Conservation (phyloP, 1,140 invertebrate genomes). For the Cotesia vestalis region DNA sequence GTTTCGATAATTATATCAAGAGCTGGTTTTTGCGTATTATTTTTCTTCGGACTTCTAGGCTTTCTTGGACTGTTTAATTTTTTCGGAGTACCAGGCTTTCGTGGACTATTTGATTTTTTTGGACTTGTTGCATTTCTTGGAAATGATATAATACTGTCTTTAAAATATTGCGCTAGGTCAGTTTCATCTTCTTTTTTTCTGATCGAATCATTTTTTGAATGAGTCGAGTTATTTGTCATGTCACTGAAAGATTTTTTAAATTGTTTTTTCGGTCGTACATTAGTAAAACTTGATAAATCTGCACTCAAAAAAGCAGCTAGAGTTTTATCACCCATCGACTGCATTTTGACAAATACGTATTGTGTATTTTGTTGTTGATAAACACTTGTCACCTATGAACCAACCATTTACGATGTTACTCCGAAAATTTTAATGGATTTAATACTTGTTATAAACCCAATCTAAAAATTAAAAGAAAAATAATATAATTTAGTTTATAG, state of each 20-base stretch:
- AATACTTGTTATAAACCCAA: neutral
- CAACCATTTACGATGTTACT: no score
- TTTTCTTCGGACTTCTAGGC: slow-evolving; percentile 1
- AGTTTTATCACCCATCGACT: slow-evolving; percentile 45
- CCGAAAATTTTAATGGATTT: no score
- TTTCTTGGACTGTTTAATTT: neutral
- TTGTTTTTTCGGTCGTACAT: slow-evolving; percentile 4
- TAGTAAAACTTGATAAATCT: slow-evolving; percentile 28
- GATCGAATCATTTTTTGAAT: slow-evolving; percentile 2
- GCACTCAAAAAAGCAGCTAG: slow-evolving; percentile 39
- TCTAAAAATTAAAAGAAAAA: neutral
- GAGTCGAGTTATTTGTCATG: slow-evolving; percentile 4
- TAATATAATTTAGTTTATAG: neutral
- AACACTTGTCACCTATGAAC: no score
- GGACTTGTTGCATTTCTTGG: neutral
- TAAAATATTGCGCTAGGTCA: slow-evolving; percentile 43
- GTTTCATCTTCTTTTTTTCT: slow-evolving; percentile 25
- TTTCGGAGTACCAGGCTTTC: neutral
- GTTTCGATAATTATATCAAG: neutral
- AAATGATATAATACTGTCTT: slow-evolving; percentile 26
- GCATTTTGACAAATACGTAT: slow-evolving; percentile 28
- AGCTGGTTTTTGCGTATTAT: neutral
- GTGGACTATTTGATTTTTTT: neutral
- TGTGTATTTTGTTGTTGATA: neutral
- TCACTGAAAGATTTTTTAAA: slow-evolving; percentile 11